Conservation (phyloP, 2,797 vertebrate species). For the Cyprinodon diabolis region DNA sequence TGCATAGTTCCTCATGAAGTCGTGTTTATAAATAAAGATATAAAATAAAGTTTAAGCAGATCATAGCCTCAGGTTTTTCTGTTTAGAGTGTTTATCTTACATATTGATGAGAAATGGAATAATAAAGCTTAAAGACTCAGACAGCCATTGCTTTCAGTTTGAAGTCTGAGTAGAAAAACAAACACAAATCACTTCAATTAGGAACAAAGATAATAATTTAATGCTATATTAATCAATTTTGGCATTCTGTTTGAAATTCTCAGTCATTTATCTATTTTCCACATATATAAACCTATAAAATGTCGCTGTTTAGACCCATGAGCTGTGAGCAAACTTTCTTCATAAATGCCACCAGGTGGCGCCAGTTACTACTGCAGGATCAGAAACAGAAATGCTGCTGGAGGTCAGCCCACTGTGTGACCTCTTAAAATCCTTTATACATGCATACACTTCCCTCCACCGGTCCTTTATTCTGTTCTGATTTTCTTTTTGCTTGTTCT, state of each 20-base stretch:
- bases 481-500: too few relatives aligned
- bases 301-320: too few relatives aligned
- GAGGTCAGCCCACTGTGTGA: too few relatives aligned
- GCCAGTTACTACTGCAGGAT: background rate
- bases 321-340: background rate
- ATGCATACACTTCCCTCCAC: background rate
- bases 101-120: background rate
- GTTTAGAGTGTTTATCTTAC: background rate
- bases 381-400: background rate
- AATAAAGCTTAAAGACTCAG: background rate
- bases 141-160: background rate
- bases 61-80: background rate
- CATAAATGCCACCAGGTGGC: constrained; percentile 38
- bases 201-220: background rate
- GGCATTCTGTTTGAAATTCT: background rate
- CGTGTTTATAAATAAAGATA: background rate
- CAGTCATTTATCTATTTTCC: background rate
- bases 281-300: background rate
- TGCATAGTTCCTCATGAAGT: background rate
- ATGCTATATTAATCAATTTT: background rate
- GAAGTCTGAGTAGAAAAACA: background rate
- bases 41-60: background rate
- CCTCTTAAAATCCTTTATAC: too few relatives aligned
- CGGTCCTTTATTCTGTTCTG: background rate
- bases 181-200: background rate